Evolutionary conservation across 2,797 vertebrate genomes (phyloP).

Genomic region (Acrossocheilus fasciatus): DNA sequence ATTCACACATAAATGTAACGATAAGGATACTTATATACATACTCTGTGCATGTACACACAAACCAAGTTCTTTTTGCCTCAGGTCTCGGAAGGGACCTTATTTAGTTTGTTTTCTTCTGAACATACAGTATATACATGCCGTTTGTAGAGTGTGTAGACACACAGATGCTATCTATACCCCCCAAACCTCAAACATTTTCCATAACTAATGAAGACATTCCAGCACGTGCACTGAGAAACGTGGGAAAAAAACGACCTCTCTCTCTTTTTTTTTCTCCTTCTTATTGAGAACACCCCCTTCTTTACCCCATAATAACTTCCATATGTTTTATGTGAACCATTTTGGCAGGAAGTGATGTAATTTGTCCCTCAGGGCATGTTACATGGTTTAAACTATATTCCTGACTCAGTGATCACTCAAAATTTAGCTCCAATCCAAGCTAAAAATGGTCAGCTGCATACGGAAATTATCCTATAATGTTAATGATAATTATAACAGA

Average conservation of each 20-base stretch:
- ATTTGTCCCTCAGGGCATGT: conserved; percentile 16
- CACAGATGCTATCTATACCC: conserved; percentile 36
- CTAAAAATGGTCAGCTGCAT: background rate
- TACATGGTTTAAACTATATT: conserved; percentile 26
- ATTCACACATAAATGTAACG: background rate
- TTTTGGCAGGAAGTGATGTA: conserved; percentile 76
- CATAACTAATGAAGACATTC: conserved; percentile 62
- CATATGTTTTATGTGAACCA: conserved; percentile 67
- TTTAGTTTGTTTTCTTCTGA: background rate
- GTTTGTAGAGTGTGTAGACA: background rate
- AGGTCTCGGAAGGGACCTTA: background rate
- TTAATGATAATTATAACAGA: background rate
- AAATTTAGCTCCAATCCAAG: background rate
- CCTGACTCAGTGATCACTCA: conserved; percentile 23
- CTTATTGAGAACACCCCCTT: conserved; percentile 30
- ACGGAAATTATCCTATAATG: background rate
- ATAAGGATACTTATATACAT: background rate
- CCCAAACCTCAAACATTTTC: conserved; percentile 39
- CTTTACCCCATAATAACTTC: conserved; percentile 41
- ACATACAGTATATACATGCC: background rate
- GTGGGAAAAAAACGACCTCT: conserved; percentile 68
- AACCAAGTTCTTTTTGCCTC: background rate
- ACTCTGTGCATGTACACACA: background rate
- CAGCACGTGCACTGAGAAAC: conserved; percentile 65
- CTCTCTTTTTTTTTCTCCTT: background rate